Conservation (phyloP, 2,888 invertebrate species). For the Gastrophysa polygoni region DNA sequence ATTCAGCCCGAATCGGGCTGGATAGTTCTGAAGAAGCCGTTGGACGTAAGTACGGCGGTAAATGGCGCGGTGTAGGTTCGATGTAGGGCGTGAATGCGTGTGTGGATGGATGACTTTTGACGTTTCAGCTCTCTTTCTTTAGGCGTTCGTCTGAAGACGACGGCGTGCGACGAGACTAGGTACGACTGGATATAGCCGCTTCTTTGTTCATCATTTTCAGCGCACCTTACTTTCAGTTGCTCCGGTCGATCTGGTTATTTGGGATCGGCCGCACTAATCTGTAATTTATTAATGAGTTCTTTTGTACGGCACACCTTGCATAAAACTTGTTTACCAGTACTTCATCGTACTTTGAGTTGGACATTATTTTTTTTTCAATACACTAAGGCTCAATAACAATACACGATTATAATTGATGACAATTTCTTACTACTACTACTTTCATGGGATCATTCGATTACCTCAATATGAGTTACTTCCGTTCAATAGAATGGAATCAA, state of each 20-base stretch:
- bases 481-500: too few species aligned
- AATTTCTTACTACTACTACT: slow-evolving; percentile 2
- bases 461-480: too few species aligned
- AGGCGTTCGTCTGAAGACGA: slow-evolving; percentile 17
- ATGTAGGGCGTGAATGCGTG: slow-evolving; percentile 22
- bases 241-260: slow-evolving; percentile 53
- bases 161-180: slow-evolving; percentile 44
- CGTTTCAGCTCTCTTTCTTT: slow-evolving; percentile 36
- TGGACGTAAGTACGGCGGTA: slow-evolving; percentile 84
- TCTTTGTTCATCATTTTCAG: slow-evolving; percentile 72
- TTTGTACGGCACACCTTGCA: slow-evolving; percentile 69
- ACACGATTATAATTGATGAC: slow-evolving; percentile 27
- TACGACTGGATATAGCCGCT: slow-evolving; percentile 62
- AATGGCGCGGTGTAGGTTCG: slow-evolving; percentile 13
- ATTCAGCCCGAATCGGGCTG: slow-evolving; percentile 97
- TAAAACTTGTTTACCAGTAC: slow-evolving; percentile 44
- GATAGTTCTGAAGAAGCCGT: slow-evolving; percentile 93
- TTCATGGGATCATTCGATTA: neutral
- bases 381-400: slow-evolving; percentile 27
- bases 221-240: slow-evolving; percentile 77
- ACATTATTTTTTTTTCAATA: slow-evolving; percentile 33
- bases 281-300: slow-evolving; percentile 62
- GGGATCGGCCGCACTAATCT: slow-evolving; percentile 58
- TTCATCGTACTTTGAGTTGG: slow-evolving; percentile 42
- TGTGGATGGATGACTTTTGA: slow-evolving; percentile 25